Base-by-base conservation (phyloP, 2,113 vertebrate species). In the Phoxinus phoxinus region DNA sequence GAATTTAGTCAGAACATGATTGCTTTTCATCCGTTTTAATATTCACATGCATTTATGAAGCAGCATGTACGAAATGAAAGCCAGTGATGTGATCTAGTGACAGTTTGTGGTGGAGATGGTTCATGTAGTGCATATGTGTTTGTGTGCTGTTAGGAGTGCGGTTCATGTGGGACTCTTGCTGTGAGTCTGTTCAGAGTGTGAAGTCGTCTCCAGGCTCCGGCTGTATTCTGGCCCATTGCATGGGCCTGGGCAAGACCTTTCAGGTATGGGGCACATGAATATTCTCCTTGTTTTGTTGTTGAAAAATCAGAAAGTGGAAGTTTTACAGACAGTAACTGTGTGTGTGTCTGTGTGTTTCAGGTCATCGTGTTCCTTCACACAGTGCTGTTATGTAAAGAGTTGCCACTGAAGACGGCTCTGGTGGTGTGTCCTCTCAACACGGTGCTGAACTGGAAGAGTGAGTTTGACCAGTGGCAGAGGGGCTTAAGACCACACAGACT, bases 141-240 rank as follows among this genome's bases (percentile, higher is more conserved):
- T 71, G 41, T 67, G 37, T 51, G 25, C 56, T 9, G 58, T 56
- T 91, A 99, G 98, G 98, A 90, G 97, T 99, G 87, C 97, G 97
- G 91, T 99, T 99, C 91, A 97, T 99, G 93, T 99, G 98, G 98
- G 97, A 99, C 94, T 96, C 95, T 86, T 99, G 97, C 59, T 99
- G 97, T 94, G 98, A 99, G 90, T 98, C 98, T 89, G 93, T 99
- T 65, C 96, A 95, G 91, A 99, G 97, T 93, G 95, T 96, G 37
- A 97, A 97, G 92, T 95, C 96, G 2, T 94, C 96, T 87, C 87
- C 93, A 17, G 98, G 98, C 81, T 98, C 98, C 58, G 98, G 98
- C 15, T 99, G 98, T 84, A 96, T 99, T 90, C 94, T 99, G 86
- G 98, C 98, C 30, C 98, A 99, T 90, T 99, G 98, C 90, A 99